Evolutionary conservation across 1,140 invertebrate genomes (phyloP).

Genomic region (Lucilia cuprina): DNA sequence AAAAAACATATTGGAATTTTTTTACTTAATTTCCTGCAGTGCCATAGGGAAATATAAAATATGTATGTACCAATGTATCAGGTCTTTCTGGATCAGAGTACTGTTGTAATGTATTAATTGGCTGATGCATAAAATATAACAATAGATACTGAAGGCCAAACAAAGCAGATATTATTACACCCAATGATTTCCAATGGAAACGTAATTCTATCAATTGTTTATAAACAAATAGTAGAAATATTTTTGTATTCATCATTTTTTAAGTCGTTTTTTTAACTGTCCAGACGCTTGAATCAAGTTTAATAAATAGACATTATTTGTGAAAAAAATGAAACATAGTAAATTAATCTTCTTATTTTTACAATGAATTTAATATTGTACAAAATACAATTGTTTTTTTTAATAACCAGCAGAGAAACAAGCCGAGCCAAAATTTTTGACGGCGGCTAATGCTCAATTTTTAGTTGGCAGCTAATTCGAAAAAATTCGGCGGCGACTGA

Average conservation of each 20-base stretch:
- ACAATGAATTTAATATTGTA: too few species aligned
- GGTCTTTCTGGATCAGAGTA: not conserved
- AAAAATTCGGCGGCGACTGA: too few species aligned
- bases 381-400: too few species aligned
- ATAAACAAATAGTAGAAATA: not conserved
- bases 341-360: too few species aligned
- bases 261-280: not conserved
- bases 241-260: not conserved
- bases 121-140: not conserved
- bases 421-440: too few species aligned
- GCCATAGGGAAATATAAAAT: not conserved
- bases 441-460: too few species aligned
- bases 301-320: too few species aligned
- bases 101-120: not conserved
- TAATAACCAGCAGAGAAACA: too few species aligned
- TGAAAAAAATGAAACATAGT: too few species aligned
- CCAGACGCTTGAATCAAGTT: not conserved
- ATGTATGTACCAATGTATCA: not conserved
- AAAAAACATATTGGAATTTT: not conserved
- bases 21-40: too few species aligned
- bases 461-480: too few species aligned
- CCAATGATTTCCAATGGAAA: not conserved
- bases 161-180: not conserved
- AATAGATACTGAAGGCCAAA: conserved; percentile 16
- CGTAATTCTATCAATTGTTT: conserved; percentile 9